Base-by-base conservation (phyloP, 2,797 vertebrate genomes). In the Carduelis carduelis region DNA sequence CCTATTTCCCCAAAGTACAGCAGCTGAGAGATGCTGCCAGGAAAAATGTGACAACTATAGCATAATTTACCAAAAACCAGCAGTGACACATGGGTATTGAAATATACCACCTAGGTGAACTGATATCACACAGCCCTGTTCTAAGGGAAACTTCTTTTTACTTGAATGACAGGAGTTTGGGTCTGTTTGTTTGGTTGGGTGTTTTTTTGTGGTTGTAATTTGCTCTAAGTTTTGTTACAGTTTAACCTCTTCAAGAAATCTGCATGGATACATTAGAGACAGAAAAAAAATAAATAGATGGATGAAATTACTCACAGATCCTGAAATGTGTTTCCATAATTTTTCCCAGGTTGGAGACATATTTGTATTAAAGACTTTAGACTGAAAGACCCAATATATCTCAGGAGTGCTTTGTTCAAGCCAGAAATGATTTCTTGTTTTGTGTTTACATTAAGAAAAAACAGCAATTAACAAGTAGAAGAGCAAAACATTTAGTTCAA, bases 41-140 rank as follows among this genome's bases (percentile, higher is more conserved):
- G 90, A 93, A 94, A 95, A 94, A 87, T 75, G 90, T 87, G 92
- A 89, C 87, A 93, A 81, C 50, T 57, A 35, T 24, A 30, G 43
- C 23, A 83, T 72, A 87, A 90, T 55, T 91, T 65, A 94, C 70
- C 60, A 69, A 88, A 93, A 86, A 6, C 4, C 35, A 87, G 44
- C 39, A 66, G 35, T 85, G 79, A 71, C 91, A 74, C 79, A 56
- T 22, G 37, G 39, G 13, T 74, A 57, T n/a, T 85, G 41, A 91
- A 88, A 57, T 57, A 60, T 37, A 50, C 12, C 72, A 88, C 61
- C 53, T 81, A 87, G 24, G 12, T 80, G 89, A 91, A 60, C 60
- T 39, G 64, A 81, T 65, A 88, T n/a, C 14, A 39, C 30, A 39
- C 30, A 83, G 12, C 9, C 22, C 41, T 55, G 4, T 63, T 87